Percentiles rank a stretch among this genome's conserved stretches.
Conservation (phyloP, 2,113 vertebrate genomes). For the Pedionomus torquatus region DNA sequence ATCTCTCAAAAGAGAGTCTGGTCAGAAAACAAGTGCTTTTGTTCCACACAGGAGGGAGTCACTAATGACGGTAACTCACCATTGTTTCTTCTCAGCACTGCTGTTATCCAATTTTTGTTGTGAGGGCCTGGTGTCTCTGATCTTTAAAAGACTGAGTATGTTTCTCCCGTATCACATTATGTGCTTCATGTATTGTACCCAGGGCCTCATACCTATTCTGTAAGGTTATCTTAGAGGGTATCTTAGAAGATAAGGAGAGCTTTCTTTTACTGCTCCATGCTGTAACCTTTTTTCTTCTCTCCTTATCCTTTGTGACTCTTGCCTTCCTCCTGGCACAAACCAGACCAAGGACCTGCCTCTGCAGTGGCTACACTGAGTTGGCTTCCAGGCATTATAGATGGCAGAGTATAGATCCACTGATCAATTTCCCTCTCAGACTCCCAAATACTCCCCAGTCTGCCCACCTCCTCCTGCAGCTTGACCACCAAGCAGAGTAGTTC, state of each 20-base stretch:
- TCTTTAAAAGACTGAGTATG: not conserved
- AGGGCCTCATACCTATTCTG: not conserved
- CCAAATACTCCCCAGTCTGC: not conserved
- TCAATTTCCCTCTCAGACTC: not conserved
- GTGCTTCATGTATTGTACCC: not conserved
- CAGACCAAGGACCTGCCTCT: not conserved
- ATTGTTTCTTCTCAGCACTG: not conserved
- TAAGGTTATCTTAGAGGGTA: not conserved
- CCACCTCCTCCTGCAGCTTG: not conserved
- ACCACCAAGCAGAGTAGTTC: not conserved
- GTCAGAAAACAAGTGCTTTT: not conserved
- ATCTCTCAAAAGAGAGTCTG: not conserved
- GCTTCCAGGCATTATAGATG: not conserved
- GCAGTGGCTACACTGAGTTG: not conserved
- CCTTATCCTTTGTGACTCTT: not conserved
- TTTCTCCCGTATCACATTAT: not conserved
- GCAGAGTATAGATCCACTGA: not conserved
- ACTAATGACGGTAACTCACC: not conserved
- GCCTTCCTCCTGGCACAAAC: not conserved
- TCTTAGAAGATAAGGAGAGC: not conserved
- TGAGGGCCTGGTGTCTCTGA: not conserved
- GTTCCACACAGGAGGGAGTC: not conserved
- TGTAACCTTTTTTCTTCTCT: fast-evolving
- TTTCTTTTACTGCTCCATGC: not conserved
- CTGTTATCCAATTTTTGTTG: not conserved